A percentile compares a stretch with the other conserved stretches of the same genome.
These are phyloP conservation scores for Apteryx mantelli DNA, from an alignment of 2,113 vertebrate species.

Conservation along the genomic window DNA sequence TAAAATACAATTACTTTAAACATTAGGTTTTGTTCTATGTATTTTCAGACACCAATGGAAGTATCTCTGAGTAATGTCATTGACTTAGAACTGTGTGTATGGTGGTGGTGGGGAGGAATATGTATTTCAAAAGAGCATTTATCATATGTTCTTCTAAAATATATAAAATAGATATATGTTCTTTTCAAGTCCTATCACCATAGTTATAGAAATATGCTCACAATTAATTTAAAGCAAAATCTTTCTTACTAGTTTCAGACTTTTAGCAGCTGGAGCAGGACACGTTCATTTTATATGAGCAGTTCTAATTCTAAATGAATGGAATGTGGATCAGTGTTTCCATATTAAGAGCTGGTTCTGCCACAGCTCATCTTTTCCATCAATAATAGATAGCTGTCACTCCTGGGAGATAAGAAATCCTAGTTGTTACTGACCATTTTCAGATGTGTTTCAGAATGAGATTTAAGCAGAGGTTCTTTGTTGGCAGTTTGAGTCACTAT, in stretches of 20 bases:
- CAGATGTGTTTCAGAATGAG: constrained; percentile 5
- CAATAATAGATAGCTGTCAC: constrained; percentile 11
- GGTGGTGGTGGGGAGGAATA: not conserved
- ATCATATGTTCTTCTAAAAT: not conserved
- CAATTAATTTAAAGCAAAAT: not conserved
- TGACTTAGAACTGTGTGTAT: not conserved
- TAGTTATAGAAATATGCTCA: not conserved
- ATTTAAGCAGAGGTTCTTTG: not conserved
- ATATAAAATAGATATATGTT: not conserved
- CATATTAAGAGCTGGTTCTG: not conserved
- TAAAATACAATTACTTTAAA: not conserved
- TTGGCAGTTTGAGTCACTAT: not conserved
- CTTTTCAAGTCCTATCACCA: not conserved
- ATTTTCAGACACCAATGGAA: not conserved
- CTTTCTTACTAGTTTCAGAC: not conserved
- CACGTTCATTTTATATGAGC: constrained; percentile 1
- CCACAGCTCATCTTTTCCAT: constrained; percentile 6
- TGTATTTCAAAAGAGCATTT: not conserved
- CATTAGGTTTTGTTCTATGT: not conserved
- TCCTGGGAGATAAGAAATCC: not conserved
- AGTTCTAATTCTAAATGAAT: constrained; percentile 1
- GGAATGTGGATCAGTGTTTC: not conserved
- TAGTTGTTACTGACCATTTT: not conserved
- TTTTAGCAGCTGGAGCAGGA: not conserved
- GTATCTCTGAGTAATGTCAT: not conserved